phyloP scores from a whole-genome alignment of 2,113 vertebrate genomes.

The Fukomys damarensis region DNA sequence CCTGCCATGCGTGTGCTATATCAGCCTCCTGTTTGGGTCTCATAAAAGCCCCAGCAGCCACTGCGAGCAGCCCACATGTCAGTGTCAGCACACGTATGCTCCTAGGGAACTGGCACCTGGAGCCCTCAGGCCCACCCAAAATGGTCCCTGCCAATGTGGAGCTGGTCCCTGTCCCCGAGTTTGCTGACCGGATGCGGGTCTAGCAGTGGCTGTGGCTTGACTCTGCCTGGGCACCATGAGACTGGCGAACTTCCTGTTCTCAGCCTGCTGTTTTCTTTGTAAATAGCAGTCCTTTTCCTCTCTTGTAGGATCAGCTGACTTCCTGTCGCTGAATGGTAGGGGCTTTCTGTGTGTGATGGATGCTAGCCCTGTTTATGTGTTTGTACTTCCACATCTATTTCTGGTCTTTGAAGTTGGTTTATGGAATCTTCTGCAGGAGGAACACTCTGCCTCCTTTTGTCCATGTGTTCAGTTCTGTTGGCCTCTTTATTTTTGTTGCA shows the following conservation, averaged over 20 bases:
- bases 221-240: no score
- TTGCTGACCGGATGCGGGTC: accelerated
- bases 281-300: neutral
- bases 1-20: accelerated
- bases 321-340: neutral
- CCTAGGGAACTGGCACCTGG: neutral
- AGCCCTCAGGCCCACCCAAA: accelerated
- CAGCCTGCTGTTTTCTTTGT: neutral
- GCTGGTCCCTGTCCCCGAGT: accelerated
- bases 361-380: neutral
- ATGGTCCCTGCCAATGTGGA: accelerated
- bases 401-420: neutral
- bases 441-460: neutral
- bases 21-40: no score
- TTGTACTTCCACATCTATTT: neutral
- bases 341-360: neutral
- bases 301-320: neutral
- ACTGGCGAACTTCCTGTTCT: accelerated
- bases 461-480: neutral
- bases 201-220: neutral
- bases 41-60: accelerated
- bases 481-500: neutral
- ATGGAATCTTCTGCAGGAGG: neutral
- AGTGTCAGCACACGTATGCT: accelerated
- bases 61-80: accelerated